Evolutionary conservation across 2,797 vertebrate species (phyloP).

Genomic region (Sternarchorhynchus goeldii): DNA sequence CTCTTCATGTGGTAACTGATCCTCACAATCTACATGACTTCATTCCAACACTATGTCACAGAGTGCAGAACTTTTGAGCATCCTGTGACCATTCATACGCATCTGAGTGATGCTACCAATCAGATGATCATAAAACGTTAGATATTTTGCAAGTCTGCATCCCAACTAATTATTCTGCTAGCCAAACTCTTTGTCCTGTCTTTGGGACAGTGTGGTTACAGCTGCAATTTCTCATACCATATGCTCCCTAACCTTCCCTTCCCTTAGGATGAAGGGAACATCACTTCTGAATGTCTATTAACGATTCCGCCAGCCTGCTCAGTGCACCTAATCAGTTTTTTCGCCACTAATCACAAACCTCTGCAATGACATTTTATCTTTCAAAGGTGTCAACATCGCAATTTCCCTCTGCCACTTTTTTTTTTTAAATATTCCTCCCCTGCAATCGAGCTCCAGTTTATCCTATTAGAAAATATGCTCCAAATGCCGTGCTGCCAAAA

Average conservation of each 20-base stretch:
- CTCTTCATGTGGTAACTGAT: slow-evolving; percentile 41
- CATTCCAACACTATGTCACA: background rate
- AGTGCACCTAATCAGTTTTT: background rate
- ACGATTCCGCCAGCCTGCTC: background rate
- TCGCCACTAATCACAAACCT: slow-evolving; percentile 21
- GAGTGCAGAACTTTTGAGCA: no score
- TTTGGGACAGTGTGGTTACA: background rate
- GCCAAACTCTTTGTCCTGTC: background rate
- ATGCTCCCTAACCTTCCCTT: background rate
- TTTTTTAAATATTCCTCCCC: slow-evolving; percentile 57
- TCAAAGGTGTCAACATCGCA: slow-evolving; percentile 2
- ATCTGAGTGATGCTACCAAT: background rate
- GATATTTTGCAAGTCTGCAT: background rate
- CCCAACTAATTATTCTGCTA: background rate
- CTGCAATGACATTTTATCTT: slow-evolving; percentile 23
- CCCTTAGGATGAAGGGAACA: background rate
- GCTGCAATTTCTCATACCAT: background rate
- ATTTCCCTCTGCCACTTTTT: slow-evolving; percentile 28
- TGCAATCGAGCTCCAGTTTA: slow-evolving; percentile 54
- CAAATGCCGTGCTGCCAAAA: slow-evolving; percentile 48
- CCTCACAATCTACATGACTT: background rate
- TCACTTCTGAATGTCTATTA: background rate
- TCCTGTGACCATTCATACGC: background rate
- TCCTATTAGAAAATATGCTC: slow-evolving; percentile 50
- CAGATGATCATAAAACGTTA: background rate